phyloP scores from a whole-genome alignment of 2,113 vertebrate genomes.

The Pomatostomus ruficeps region DNA sequence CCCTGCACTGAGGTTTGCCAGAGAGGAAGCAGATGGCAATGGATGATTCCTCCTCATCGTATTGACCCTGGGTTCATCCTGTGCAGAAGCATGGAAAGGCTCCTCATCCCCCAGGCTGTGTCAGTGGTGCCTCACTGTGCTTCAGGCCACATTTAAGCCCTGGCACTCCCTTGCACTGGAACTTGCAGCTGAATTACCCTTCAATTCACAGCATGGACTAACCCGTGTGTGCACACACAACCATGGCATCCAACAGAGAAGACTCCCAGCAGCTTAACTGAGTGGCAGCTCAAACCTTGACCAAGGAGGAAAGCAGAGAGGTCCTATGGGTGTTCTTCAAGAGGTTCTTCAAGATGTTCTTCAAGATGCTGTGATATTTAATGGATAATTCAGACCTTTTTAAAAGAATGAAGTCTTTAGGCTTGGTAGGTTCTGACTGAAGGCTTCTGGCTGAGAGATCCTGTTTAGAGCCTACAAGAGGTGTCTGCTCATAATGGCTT shows the following conservation, averaged over 20 bases:
- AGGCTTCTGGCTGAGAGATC: neutral
- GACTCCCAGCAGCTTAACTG: neutral
- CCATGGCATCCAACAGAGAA: neutral
- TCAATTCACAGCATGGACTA: accelerated
- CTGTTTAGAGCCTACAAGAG: neutral
- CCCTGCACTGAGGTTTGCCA: neutral
- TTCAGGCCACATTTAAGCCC: neutral
- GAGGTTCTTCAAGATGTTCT: neutral
- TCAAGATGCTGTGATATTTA: neutral
- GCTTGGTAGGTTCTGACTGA: neutral
- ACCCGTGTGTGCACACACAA: neutral
- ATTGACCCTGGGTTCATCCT: neutral
- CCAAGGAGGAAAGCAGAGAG: neutral
- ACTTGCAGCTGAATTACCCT: neutral
- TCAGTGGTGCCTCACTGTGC: neutral
- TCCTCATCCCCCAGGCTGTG: neutral
- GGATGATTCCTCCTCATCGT: neutral
- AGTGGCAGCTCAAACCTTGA: neutral
- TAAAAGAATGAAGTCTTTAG: neutral
- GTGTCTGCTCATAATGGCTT: neutral
- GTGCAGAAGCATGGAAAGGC: neutral
- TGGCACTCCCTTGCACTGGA: neutral
- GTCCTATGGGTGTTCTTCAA: neutral
- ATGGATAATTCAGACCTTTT: neutral
- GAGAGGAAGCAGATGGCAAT: neutral